Evolutionary conservation across 2,797 vertebrate species (phyloP), one percentile per base, ranked within the genome.

Genomic region (Hippoglossus hippoglossus): DNA sequence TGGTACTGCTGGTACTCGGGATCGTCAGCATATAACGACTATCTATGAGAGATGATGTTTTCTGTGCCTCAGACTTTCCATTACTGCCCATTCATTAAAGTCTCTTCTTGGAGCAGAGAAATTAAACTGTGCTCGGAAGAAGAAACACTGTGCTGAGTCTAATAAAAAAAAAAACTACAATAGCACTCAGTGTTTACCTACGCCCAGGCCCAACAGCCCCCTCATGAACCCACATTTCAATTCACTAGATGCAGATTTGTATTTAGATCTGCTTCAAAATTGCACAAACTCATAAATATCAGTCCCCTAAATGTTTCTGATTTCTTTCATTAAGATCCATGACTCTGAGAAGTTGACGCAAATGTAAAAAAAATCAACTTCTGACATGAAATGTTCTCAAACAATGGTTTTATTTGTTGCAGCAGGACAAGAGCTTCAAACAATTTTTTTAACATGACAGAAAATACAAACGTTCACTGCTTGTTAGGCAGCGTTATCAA

Each of bases 361-460:
- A 34, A 34, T 34, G 31, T 34, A 2, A 28, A 6, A 28, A 28
- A 28, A 28, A 71, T 26, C 7, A 54, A 31, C 5, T 21, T 36
- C 41, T 12, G n/a, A 72, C 59, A 46, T 49, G 4, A 24, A 1
- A 18, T 66, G 52, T 66, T 47, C 50, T 67, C 50, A 46, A 79
- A 73, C 31, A 61, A 19, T 50, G 56, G 2, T 77, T 88, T 88
- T 80, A 76, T 79, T 84, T 61, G 39, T 80, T 71, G 34, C 55
- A 79, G 63, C n/a, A 60, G 46, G 49, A 75, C 34, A 86, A 72
- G 16, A 24, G 34, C 15, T 77, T 62, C 0, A 46, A 60, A 47
- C 0, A 2, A 24, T 72, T 15, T 73, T 21, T 19, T 22, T 5
- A 15, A 63, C 56, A 67, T 53, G 73, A 52, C 21, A 47, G 11